A percentile compares a stretch with the other conserved stretches of the same genome.
Conservation (phyloP, 2,888 invertebrate genomes). For the Deroplatys truncata region DNA sequence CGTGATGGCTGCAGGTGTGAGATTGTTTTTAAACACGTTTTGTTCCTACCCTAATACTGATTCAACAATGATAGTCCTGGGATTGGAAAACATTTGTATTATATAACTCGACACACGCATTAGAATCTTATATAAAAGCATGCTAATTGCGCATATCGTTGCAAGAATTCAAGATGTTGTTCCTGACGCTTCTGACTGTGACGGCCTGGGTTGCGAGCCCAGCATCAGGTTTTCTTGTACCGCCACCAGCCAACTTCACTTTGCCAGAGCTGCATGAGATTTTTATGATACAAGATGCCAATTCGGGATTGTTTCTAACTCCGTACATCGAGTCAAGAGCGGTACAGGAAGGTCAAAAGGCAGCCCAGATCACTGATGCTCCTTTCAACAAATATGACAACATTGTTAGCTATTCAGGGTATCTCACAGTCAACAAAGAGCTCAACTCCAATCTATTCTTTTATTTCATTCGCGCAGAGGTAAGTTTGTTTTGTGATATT, state of each 20-base stretch:
- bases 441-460: conserved; percentile 48
- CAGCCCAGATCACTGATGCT: conserved; percentile 46
- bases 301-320: conserved; percentile 53
- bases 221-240: neutral
- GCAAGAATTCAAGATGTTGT: neutral
- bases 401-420: conserved; percentile 49
- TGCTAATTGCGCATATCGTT: neutral
- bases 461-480: conserved; percentile 49
- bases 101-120: neutral
- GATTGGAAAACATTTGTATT: neutral
- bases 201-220: neutral
- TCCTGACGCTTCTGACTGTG: neutral
- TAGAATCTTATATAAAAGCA: neutral
- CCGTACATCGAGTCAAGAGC: conserved; percentile 53
- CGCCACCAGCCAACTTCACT: neutral
- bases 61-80: neutral
- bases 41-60: neutral
- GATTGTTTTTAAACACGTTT: neutral
- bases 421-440: conserved; percentile 46
- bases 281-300: conserved; percentile 35
- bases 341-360: conserved; percentile 49
- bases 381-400: conserved; percentile 44
- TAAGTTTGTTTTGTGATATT: conserved; percentile 21
- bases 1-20: neutral
- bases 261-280: too few relatives aligned